phyloP scores from a whole-genome alignment of 1,140 invertebrate genomes.

The Ostrea edulis region DNA sequence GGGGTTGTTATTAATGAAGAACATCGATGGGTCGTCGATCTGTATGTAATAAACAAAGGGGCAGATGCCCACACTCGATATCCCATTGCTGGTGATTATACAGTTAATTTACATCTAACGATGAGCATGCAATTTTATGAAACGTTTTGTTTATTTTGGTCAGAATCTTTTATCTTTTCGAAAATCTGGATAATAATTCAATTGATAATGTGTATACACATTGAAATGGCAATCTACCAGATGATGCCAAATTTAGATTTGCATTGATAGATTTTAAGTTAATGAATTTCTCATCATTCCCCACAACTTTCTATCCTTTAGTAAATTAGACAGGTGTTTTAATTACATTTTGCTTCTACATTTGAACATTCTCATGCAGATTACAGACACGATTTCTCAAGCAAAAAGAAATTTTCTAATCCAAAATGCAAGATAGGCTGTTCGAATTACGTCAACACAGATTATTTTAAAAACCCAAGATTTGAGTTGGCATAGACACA shows the following conservation, averaged over 20 bases:
- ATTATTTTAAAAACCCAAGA: neutral
- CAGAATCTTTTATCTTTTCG: too few species aligned
- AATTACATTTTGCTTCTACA: neutral
- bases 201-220: too few species aligned
- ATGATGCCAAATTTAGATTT: too few species aligned
- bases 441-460: neutral
- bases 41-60: conserved; percentile 31
- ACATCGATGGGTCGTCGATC: neutral
- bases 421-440: neutral
- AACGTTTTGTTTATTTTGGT: too few species aligned
- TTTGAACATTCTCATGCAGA: neutral
- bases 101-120: too few species aligned
- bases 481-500: conserved; percentile 30
- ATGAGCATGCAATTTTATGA: too few species aligned
- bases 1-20: neutral
- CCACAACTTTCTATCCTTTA: neutral
- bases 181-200: too few species aligned
- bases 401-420: conserved; percentile 17
- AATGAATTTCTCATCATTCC: neutral
- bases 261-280: too few species aligned
- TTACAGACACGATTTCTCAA: neutral
- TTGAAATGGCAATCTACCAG: too few species aligned
- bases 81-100: neutral
- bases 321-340: neutral
- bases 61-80: neutral